These are phyloP conservation scores for Operophtera brumata DNA, from an alignment of 2,888 invertebrate species.

Conservation along the genomic window DNA sequence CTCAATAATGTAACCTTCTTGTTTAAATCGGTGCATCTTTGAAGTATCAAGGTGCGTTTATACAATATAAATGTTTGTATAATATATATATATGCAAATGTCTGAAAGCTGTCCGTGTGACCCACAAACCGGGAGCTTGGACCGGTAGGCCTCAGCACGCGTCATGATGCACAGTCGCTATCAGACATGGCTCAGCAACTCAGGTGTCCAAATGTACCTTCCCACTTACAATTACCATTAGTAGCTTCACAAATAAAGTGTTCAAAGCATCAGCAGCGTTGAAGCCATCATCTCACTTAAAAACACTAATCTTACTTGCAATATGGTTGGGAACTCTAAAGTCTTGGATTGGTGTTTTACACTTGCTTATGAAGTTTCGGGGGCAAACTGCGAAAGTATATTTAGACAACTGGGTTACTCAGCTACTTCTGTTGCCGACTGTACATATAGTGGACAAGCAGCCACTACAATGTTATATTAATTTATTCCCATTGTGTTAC, in stretches of 20 bases:
- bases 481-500: constrained; percentile 58
- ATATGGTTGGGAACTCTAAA: no score
- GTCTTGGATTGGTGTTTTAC: no score
- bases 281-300: no score
- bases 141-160: constrained; percentile 32
- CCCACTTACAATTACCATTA: no score
- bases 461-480: constrained; percentile 63
- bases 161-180: constrained; percentile 26
- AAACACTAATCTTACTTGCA: no score
- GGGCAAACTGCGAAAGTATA: not conserved
- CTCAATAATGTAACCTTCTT: no score
- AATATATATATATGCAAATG: constrained; percentile 48
- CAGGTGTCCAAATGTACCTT: not conserved
- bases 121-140: constrained; percentile 51
- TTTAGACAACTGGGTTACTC: not conserved
- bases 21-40: no score
- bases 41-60: no score
- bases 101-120: constrained; percentile 67
- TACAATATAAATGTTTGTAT: not conserved
- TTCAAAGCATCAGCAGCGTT: no score
- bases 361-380: not conserved
- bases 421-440: not conserved
- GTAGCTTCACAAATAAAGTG: no score
- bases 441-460: constrained; percentile 42
- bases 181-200: constrained; percentile 1